Base-by-base conservation (phyloP, 2,113 vertebrate species). In the Otocyon megalotis region DNA sequence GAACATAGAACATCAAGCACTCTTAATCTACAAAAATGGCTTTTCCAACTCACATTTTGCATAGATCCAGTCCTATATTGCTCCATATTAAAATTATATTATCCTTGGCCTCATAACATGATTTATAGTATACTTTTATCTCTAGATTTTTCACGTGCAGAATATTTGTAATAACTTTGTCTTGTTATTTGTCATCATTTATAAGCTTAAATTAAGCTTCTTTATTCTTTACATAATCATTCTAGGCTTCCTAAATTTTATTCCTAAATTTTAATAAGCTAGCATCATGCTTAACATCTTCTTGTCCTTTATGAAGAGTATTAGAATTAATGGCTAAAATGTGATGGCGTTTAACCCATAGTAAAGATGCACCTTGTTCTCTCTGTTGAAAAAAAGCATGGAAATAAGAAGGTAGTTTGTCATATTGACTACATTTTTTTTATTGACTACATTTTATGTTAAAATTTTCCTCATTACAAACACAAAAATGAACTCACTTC, bases 201-300 rank as follows among this genome's bases (percentile, higher is more conserved):
- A 19, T 56, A 74, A 93, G 14, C 62, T 93, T 87, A 93, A 93
- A 81, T 72, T 32, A 74, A 91, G 10, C 22, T 84, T 84, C 43
- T 67, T 80, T 50, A 35, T 53, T 72, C 92, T 83, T 92, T 88
- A 30, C 72, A 84, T 72, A 32, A 58, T 79, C 22, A 89, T 53
- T n/a, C 19, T 92, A 81, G 50, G 2, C 43, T 83, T 2, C 2
- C 15, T 74, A 62, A 65, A 74, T 67, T 85, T 79, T 17, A 86
- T 35, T 69, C 8, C 14, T 76, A 56, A 90, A 86, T 90, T 77
- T 30, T 81, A 82, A 28, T 24, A 60, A 80, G 12, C 3, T 80
- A 80, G n/a, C 37, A 65, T 53, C 24, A 28, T n/a, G 19, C 20
- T 88, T 77, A 89, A n/a, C 1, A 77, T 22, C 26, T 71, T 84